phyloP scores from a whole-genome alignment of 2,113 vertebrate genomes.

The Vanacampus margaritifer region DNA sequence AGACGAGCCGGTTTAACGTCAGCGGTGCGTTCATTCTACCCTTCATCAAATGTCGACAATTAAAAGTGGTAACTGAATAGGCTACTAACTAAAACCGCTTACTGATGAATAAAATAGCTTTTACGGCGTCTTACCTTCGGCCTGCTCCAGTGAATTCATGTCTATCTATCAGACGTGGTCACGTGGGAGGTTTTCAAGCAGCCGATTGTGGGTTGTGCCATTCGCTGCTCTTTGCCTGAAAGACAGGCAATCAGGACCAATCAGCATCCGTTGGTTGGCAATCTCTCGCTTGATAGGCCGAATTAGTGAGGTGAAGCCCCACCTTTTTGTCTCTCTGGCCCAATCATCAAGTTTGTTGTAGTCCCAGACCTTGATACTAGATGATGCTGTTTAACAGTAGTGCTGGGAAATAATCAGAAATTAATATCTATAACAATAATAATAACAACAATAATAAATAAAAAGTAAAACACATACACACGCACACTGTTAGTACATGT shows the following conservation, averaged over 20 bases:
- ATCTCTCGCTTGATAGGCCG: conserved; percentile 26
- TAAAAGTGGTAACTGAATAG: background rate
- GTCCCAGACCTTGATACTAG: background rate
- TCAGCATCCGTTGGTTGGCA: background rate
- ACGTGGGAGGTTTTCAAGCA: background rate
- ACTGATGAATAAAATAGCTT: background rate
- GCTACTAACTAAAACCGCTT: background rate
- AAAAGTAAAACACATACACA: background rate
- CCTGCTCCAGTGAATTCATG: conserved; percentile 94
- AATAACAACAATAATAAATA: background rate
- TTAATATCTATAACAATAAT: background rate
- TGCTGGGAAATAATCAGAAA: background rate
- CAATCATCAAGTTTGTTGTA: background rate
- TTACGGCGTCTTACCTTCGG: conserved; percentile 79
- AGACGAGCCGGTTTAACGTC: background rate
- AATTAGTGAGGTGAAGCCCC: accelerated
- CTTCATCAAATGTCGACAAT: background rate
- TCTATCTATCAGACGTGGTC: conserved; percentile 32
- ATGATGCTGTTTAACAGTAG: background rate
- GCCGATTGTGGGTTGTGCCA: conserved; percentile 6
- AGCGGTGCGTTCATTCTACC: background rate
- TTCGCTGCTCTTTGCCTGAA: conserved; percentile 18
- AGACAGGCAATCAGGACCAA: conserved; percentile 31
- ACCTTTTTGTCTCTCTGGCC: background rate
- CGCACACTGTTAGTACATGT: background rate